These are phyloP conservation scores for Sula dactylatra DNA, from an alignment of 2,113 vertebrate species.

Conservation along the genomic window DNA sequence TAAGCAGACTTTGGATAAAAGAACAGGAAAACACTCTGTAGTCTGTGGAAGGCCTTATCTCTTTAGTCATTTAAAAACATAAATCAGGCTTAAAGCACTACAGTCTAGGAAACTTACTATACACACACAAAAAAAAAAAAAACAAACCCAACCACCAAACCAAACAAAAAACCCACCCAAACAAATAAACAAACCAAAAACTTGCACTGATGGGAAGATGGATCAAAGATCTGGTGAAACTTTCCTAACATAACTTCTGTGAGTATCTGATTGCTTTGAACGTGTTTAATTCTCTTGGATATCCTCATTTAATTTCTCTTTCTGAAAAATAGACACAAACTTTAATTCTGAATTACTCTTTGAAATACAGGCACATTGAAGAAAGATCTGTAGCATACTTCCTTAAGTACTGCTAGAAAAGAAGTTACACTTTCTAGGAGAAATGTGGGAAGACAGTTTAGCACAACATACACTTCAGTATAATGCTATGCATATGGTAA, in stretches of 20 bases:
- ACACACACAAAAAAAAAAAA: not conserved
- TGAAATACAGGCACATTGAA: not conserved
- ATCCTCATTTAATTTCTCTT: not conserved
- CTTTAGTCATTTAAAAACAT: not conserved
- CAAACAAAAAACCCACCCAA: not conserved
- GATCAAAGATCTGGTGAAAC: not conserved
- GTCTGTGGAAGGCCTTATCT: not conserved
- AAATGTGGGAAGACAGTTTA: not conserved
- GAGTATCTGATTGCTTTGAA: not conserved
- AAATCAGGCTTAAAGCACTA: not conserved
- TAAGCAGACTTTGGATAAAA: not conserved
- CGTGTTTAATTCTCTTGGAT: not conserved
- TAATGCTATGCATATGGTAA: not conserved
- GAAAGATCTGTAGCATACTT: not conserved
- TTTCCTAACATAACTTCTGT: not conserved
- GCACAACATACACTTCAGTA: not conserved
- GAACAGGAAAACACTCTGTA: not conserved
- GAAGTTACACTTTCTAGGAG: not conserved
- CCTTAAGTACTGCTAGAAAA: not conserved
- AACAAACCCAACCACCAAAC: not conserved
- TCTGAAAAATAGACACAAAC: not conserved
- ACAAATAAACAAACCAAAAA: not conserved
- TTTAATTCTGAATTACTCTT: not conserved
- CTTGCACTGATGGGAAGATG: not conserved
- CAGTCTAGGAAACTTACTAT: not conserved